These are phyloP conservation scores for Eulithis testata DNA, from an alignment of 2,888 invertebrate genomes.

Conservation along the genomic window DNA sequence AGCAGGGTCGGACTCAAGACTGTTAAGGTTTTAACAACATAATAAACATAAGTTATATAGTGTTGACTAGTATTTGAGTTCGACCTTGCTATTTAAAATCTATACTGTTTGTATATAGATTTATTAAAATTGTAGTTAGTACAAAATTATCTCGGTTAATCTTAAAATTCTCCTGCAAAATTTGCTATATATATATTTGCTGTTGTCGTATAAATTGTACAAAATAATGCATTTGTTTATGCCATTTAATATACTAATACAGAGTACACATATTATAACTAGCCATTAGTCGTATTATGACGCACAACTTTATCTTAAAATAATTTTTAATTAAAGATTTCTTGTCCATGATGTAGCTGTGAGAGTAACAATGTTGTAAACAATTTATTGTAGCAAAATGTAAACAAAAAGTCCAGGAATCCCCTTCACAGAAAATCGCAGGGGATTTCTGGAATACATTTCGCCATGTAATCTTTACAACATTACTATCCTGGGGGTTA, in stretches of 20 bases:
- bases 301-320: constrained; percentile 19
- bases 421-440: too few species aligned
- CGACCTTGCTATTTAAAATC: background rate
- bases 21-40: background rate
- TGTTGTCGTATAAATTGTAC: constrained; percentile 24
- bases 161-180: background rate
- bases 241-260: constrained; percentile 23
- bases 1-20: background rate
- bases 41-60: background rate
- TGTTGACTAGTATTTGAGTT: background rate
- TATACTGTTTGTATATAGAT: constrained; percentile 12
- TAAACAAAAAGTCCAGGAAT: background rate
- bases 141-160: constrained; percentile 46
- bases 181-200: too few species aligned
- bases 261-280: constrained; percentile 35
- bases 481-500: too few species aligned
- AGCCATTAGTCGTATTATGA: constrained; percentile 20
- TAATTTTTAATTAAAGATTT: background rate
- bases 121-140: constrained; percentile 58
- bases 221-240: constrained; percentile 28
- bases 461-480: too few species aligned
- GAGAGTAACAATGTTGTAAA: background rate
- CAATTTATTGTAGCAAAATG: background rate
- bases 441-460: too few species aligned
- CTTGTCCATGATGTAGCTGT: constrained; percentile 5